Evolutionary conservation across 2,888 invertebrate species (phyloP).

Genomic region (Amblyjoppa fuscipennis): DNA sequence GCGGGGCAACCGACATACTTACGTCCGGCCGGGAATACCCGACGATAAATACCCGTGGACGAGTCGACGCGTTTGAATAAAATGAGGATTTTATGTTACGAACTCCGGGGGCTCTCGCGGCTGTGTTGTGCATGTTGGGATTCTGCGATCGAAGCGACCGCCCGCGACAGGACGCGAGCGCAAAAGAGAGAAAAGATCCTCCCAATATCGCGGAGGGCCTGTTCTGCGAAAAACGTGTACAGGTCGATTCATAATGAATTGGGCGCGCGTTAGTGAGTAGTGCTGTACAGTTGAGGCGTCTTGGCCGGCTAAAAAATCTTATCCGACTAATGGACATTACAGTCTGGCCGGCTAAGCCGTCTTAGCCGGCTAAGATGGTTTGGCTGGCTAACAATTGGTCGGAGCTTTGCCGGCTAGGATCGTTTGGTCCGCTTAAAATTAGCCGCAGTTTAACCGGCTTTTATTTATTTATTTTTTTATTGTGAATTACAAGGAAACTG

Average conservation of each 20-base stretch:
- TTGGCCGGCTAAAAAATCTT: too few species aligned
- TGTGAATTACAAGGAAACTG: too few species aligned
- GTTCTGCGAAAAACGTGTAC: constrained; percentile 1
- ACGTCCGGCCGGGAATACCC: constrained; percentile 82
- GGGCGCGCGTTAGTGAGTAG: neutral
- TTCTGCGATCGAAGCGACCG: constrained; percentile 57
- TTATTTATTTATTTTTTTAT: too few species aligned
- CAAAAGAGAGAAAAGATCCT: constrained; percentile 50
- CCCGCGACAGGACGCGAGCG: constrained; percentile 47
- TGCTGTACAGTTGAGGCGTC: too few species aligned
- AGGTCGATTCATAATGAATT: constrained; percentile 2
- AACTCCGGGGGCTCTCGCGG: constrained; percentile 72
- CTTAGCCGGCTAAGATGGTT: too few species aligned
- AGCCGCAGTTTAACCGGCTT: too few species aligned
- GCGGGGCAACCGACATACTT: constrained; percentile 81
- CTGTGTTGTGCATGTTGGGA: constrained; percentile 53
- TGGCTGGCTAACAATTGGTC: too few species aligned
- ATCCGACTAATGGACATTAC: too few species aligned
- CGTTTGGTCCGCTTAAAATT: too few species aligned
- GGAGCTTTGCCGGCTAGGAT: too few species aligned
- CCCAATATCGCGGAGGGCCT: constrained; percentile 46
- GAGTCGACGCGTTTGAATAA: constrained; percentile 81
- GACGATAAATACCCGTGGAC: constrained; percentile 82
- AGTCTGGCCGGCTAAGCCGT: too few species aligned
- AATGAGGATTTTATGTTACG: constrained; percentile 84